phyloP scores from a whole-genome alignment of 1,140 invertebrate species.

The Sitobion miscanthi region DNA sequence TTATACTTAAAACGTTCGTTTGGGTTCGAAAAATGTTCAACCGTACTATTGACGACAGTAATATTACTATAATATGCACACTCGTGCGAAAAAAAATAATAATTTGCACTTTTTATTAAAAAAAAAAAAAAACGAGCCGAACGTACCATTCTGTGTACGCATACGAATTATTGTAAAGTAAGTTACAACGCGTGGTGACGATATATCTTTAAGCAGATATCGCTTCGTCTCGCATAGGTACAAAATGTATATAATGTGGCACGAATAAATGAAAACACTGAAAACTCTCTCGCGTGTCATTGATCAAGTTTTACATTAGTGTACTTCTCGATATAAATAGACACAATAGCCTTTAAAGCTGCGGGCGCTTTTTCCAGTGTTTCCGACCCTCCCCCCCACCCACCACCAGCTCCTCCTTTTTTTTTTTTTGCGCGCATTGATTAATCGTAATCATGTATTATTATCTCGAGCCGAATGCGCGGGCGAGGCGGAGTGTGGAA shows the following conservation, averaged over 20 bases:
- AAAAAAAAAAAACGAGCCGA: background rate
- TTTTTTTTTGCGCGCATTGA: background rate
- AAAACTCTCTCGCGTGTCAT: background rate
- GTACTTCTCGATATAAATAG: background rate
- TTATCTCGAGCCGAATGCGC: background rate
- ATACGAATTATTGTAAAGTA: background rate
- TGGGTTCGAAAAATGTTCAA: background rate
- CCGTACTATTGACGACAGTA: background rate
- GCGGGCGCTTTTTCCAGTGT: slow-evolving; percentile 2
- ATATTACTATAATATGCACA: background rate
- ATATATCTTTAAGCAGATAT: background rate
- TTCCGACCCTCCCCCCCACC: background rate
- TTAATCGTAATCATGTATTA: slow-evolving; percentile 46
- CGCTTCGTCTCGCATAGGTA: background rate
- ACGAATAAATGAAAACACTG: background rate
- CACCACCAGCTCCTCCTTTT: too few species aligned
- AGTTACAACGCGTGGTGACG: background rate
- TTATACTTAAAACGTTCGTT: background rate
- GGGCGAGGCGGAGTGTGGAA: background rate
- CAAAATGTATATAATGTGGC: too few species aligned
- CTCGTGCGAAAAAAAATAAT: background rate
- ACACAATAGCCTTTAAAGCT: background rate
- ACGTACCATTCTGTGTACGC: background rate
- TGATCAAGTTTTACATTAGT: slow-evolving; percentile 10
- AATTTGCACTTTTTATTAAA: background rate